phyloP scores from a whole-genome alignment of 53 echinoderm and acorn worm genomes.

The Luidia sarsii region DNA sequence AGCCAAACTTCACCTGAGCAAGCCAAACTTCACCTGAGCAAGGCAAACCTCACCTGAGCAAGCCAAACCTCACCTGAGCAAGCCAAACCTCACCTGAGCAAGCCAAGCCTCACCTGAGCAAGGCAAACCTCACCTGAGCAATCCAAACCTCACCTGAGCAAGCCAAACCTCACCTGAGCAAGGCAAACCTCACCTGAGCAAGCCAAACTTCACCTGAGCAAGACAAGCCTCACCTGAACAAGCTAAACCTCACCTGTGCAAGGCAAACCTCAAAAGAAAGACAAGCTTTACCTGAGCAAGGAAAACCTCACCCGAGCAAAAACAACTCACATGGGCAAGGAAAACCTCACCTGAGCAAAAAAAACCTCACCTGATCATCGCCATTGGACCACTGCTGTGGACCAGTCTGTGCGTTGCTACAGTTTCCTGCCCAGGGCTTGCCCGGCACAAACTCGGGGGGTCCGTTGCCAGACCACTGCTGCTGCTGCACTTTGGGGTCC shows the following conservation, averaged over 20 bases:
- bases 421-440: constrained; percentile 23
- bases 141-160: no score
- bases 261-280: neutral
- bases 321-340: neutral
- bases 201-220: neutral
- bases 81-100: no score
- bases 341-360: neutral
- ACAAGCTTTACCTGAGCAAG: neutral
- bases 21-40: no score
- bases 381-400: constrained; percentile 41
- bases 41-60: no score
- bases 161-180: neutral
- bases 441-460: constrained; percentile 51
- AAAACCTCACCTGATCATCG: constrained; percentile 41
- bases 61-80: no score
- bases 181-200: neutral
- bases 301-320: neutral
- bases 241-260: neutral
- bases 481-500: neutral
- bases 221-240: neutral
- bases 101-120: no score
- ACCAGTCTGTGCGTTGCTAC: neutral
- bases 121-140: no score
- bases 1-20: no score
- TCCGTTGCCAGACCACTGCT: neutral